Percentiles rank a stretch among this genome's conserved stretches.
Conservation (phyloP, 2,113 vertebrate genomes). For the Galbula dea region DNA sequence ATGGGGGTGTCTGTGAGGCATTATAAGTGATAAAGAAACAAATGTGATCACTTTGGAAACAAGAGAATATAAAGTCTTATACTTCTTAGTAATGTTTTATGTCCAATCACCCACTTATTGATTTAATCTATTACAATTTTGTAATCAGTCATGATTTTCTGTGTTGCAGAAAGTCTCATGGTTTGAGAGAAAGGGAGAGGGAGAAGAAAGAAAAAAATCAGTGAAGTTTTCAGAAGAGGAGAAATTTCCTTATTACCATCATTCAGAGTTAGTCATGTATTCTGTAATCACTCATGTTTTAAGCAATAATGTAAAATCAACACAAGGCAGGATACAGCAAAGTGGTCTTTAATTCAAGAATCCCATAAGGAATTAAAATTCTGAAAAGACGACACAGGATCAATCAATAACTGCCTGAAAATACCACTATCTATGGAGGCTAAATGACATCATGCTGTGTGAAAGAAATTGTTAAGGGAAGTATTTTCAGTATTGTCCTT, state of each 20-base stretch:
- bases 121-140: slow-evolving; percentile 50
- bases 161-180: slow-evolving; percentile 14
- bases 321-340: slow-evolving; percentile 7
- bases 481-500: background rate
- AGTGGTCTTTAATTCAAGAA: slow-evolving; percentile 36
- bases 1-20: background rate
- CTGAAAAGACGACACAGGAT: slow-evolving; percentile 3
- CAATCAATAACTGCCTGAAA: slow-evolving; percentile 56
- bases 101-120: background rate
- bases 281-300: slow-evolving; percentile 65
- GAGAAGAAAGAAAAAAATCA: slow-evolving; percentile 23
- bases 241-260: slow-evolving; percentile 49
- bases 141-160: slow-evolving; percentile 63
- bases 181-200: slow-evolving; percentile 38
- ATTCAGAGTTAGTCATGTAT: slow-evolving; percentile 61
- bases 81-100: background rate
- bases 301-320: slow-evolving; percentile 66
- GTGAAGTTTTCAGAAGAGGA: slow-evolving; percentile 37
- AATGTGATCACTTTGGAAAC: background rate
- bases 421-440: background rate
- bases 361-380: slow-evolving; percentile 2
- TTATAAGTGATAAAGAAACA: background rate
- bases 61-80: background rate
- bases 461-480: background rate
- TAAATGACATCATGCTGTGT: background rate